A percentile compares a stretch with the other conserved stretches of the same genome.
These are phyloP conservation scores for Siniperca obscura DNA, from an alignment of 2,797 vertebrate species.

Conservation along the genomic window DNA sequence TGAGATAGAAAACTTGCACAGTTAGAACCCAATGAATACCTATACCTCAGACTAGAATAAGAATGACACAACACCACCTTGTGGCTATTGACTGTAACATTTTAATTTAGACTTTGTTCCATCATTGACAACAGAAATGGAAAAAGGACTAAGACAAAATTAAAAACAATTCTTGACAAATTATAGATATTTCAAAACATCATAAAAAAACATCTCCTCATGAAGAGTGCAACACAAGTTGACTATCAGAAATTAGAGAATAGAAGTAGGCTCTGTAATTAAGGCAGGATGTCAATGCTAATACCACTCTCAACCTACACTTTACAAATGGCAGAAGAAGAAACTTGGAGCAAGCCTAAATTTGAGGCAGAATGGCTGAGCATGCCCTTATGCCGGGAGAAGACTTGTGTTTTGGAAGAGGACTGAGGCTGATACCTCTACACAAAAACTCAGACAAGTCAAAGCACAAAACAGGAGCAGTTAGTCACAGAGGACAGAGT, in stretches of 20 bases:
- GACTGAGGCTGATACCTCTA: slow-evolving; percentile 1
- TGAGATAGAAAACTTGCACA: neutral
- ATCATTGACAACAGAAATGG: slow-evolving; percentile 33
- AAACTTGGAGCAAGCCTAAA: slow-evolving; percentile 4
- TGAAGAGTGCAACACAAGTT: slow-evolving; percentile 42
- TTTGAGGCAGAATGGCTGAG: slow-evolving; percentile 19
- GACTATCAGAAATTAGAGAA: neutral
- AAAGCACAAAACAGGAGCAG: slow-evolving; percentile 30
- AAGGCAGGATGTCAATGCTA: slow-evolving; percentile 28
- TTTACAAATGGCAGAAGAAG: slow-evolving; percentile 1
- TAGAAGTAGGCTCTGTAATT: slow-evolving; percentile 20
- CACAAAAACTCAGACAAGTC: slow-evolving; percentile 27
- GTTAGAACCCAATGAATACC: neutral
- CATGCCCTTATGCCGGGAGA: neutral
- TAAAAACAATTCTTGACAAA: slow-evolving; percentile 15
- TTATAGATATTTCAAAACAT: slow-evolving; percentile 16
- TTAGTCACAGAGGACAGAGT: slow-evolving; percentile 25
- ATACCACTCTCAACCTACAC: neutral
- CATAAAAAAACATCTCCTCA: slow-evolving; percentile 17
- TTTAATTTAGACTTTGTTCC: slow-evolving; percentile 59
- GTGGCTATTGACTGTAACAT: slow-evolving; percentile 62
- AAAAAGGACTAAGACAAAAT: slow-evolving; percentile 28
- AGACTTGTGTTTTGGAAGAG: slow-evolving; percentile 15
- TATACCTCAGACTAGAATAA: slow-evolving; percentile 12
- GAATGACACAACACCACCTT: slow-evolving; percentile 72